Evolutionary conservation across 2,797 vertebrate species (phyloP), one percentile per base, ranked within the genome.

Genomic region (Cyclura pinguis): DNA sequence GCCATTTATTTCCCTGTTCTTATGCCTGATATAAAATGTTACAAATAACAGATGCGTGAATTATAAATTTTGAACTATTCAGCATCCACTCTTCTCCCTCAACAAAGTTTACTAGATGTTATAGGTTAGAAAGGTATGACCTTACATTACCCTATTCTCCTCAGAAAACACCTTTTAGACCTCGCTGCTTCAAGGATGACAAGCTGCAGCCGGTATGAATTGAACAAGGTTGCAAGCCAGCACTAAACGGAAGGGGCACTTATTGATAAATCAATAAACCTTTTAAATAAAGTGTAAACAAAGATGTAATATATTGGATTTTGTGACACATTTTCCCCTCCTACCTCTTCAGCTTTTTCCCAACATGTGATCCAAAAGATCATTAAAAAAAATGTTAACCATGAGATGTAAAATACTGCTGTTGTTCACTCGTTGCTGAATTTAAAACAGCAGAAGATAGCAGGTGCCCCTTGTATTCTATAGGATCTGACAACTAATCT

Each of bases 241-340:
- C 69, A 88, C 85, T 73, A 92, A 93, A 91, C 84, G 24, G 80
- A 86, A 87, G 69, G 86, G 80, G 50, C 78, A 83, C 94, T 95
- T 91, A 90, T 92, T 92, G 94, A 95, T 85, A 93, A 95, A 88
- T 83, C 88, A 94, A 90, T 69, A 91, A 95, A 73, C 94, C 80
- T 89, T 91, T 92, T 89, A 92, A 94, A 91, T 89, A 96, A 90
- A 90, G 77, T 92, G 91, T 95, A 92, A 96, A 93, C 85, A 94
- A 91, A 95, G 95, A 96, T 47, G 92, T 80, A 85, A 93, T 89
- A 87, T 87, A 82, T 78, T 55, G 32, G 88, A 95, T 92, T 95
- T 84, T 93, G 73, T 93, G 96, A 93, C 89, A 0, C 87, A 90
- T 83, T 93, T 93, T 85, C 91, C 84, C 27, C 90, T 81, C 89